Evolutionary conservation across 2,888 invertebrate species (phyloP).

Genomic region (Hyposoter dolosus): DNA sequence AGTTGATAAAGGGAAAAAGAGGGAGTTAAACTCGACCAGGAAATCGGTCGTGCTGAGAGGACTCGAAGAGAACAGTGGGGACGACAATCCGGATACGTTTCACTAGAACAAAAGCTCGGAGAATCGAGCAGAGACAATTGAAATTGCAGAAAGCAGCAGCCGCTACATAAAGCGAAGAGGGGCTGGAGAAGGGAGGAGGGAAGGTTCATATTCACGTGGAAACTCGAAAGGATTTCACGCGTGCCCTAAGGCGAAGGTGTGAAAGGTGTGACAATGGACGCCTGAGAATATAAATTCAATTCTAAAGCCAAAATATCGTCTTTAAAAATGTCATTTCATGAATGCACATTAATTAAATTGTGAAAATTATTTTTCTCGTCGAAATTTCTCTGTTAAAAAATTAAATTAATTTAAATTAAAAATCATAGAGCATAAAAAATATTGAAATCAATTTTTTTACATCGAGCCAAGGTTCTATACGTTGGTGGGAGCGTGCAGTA

Average conservation of each 20-base stretch:
- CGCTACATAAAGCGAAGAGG: slow-evolving; percentile 20
- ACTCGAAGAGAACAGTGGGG: slow-evolving; percentile 33
- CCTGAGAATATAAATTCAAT: slow-evolving; percentile 28
- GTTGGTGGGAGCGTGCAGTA: background rate
- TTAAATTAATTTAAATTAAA: background rate
- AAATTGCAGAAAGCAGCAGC: slow-evolving; percentile 47
- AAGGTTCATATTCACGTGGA: slow-evolving; percentile 9
- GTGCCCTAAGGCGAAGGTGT: slow-evolving; percentile 58
- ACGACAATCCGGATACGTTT: slow-evolving; percentile 30
- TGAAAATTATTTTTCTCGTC: background rate
- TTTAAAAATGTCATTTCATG: background rate
- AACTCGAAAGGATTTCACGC: slow-evolving; percentile 61
- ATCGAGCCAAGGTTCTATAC: background rate
- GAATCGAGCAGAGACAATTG: slow-evolving; percentile 62
- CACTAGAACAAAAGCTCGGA: slow-evolving; percentile 56
- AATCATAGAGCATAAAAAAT: background rate
- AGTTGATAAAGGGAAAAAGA: background rate
- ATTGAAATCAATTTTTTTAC: background rate
- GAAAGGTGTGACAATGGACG: slow-evolving; percentile 69
- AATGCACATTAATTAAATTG: background rate
- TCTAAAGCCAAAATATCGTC: background rate
- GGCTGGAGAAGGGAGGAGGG: background rate
- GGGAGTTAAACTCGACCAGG: slow-evolving; percentile 44
- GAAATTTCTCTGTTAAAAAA: background rate
- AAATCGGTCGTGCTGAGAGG: slow-evolving; percentile 64